phyloP scores from a whole-genome alignment of 2,888 invertebrate genomes.

The Macrophya alboannulata region DNA sequence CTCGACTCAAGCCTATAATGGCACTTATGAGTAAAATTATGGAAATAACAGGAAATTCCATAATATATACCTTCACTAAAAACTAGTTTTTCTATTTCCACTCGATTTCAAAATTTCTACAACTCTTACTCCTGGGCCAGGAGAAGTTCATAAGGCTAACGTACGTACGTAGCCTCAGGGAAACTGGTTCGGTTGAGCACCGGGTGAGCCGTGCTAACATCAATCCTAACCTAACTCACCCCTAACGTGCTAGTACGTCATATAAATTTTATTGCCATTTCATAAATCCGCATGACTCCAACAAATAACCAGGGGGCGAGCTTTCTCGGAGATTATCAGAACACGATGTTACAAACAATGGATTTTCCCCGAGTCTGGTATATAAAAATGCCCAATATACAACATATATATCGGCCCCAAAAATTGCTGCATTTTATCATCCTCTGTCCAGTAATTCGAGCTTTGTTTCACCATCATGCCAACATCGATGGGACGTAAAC shows the following conservation, averaged over 20 bases:
- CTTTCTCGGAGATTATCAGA: constrained; percentile 69
- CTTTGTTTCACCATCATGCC: constrained; percentile 13
- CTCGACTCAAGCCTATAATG: constrained; percentile 65
- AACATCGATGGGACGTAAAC: constrained; percentile 14
- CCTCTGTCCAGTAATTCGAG: constrained; percentile 28
- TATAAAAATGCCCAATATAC: not conserved
- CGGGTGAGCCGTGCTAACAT: constrained; percentile 65
- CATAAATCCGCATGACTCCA: constrained; percentile 70
- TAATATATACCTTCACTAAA: constrained; percentile 38
- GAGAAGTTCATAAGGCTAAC: not conserved
- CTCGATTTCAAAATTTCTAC: constrained; percentile 54
- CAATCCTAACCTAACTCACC: constrained; percentile 70
- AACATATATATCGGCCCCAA: not conserved
- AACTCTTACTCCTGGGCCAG: not conserved
- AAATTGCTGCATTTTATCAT: constrained; percentile 26
- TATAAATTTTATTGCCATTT: constrained; percentile 76
- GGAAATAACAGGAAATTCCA: constrained; percentile 63
- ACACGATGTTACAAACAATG: constrained; percentile 43
- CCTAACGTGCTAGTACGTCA: constrained; percentile 74
- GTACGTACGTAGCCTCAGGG: not conserved
- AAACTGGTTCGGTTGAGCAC: constrained; percentile 41
- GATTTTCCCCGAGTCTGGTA: not conserved
- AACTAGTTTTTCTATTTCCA: constrained; percentile 48
- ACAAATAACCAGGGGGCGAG: constrained; percentile 65
- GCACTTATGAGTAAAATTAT: constrained; percentile 67